Conservation (phyloP, 1,140 invertebrate species). For the Aphelinus atriplicis region DNA sequence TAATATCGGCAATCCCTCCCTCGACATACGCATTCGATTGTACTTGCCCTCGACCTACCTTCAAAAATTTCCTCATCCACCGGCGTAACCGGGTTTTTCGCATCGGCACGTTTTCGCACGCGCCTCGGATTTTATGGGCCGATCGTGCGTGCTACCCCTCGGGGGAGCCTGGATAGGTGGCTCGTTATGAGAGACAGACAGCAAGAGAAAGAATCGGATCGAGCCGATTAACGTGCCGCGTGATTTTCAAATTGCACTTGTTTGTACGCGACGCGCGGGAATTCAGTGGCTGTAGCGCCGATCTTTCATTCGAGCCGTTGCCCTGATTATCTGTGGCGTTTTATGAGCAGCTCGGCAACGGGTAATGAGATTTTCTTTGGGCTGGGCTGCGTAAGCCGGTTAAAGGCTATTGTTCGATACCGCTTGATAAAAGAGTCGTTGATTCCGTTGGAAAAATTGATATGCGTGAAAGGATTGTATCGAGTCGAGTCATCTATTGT, state of each 20-base stretch:
- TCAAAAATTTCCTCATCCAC: constrained; percentile 23
- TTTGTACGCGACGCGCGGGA: too few relatives aligned
- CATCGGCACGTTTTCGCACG: background rate
- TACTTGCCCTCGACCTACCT: constrained; percentile 30
- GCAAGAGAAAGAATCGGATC: background rate
- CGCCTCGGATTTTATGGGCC: background rate
- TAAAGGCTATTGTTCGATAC: background rate
- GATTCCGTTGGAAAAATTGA: background rate
- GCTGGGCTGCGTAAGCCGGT: too few relatives aligned
- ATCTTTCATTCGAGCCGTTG: too few relatives aligned
- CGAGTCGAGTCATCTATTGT: too few relatives aligned
- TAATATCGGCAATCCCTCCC: background rate
- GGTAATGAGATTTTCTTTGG: too few relatives aligned
- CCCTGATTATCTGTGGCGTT: too few relatives aligned
- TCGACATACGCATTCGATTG: constrained; percentile 7
- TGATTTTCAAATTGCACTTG: background rate
- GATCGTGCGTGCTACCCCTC: background rate
- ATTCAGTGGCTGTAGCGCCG: too few relatives aligned
- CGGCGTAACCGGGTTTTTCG: background rate
- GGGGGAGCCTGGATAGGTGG: background rate
- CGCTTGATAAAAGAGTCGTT: background rate
- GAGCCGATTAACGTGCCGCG: constrained; percentile 5
- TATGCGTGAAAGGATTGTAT: background rate
- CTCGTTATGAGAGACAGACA: too few relatives aligned
- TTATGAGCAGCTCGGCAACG: too few relatives aligned